Evolutionary conservation across 1,140 invertebrate species (phyloP).

Genomic region (Diorhabda elongata): DNA sequence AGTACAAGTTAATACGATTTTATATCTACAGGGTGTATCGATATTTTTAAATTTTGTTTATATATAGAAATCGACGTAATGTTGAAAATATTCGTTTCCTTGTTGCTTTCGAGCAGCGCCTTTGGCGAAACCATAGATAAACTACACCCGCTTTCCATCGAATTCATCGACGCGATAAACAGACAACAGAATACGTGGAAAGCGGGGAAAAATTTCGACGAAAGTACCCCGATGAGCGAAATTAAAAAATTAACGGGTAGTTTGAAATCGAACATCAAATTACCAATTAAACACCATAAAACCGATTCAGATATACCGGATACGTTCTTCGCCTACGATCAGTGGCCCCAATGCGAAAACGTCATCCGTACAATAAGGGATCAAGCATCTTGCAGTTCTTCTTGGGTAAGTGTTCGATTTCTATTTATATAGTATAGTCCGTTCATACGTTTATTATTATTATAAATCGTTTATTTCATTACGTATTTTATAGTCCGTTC

Average conservation of each 20-base stretch:
- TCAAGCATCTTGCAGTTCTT: slow-evolving; percentile 24
- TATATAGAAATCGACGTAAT: no score
- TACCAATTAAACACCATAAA: slow-evolving; percentile 48
- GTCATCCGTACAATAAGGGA: slow-evolving; percentile 18
- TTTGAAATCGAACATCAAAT: neutral
- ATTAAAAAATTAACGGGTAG: slow-evolving; percentile 11
- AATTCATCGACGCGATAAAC: slow-evolving; percentile 23
- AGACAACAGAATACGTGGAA: slow-evolving; percentile 21
- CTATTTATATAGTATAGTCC: neutral
- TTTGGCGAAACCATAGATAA: neutral
- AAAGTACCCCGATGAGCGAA: neutral
- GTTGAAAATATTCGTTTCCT: no score
- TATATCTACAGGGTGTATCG: no score
- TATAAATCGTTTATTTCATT: no score
- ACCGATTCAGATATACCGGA: slow-evolving; percentile 23
- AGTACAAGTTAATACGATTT: no score
- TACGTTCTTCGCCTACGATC: slow-evolving; percentile 22
- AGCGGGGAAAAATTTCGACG: slow-evolving; percentile 24
- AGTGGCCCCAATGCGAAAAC: slow-evolving; percentile 44
- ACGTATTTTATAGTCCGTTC: no score
- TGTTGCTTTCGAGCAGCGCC: no score
- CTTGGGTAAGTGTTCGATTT: slow-evolving; percentile 24
- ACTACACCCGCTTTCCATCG: slow-evolving; percentile 29
- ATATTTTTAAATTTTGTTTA: no score
- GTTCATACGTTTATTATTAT: neutral